phyloP scores from a whole-genome alignment of 2,113 vertebrate genomes.

The Callipepla squamata region DNA sequence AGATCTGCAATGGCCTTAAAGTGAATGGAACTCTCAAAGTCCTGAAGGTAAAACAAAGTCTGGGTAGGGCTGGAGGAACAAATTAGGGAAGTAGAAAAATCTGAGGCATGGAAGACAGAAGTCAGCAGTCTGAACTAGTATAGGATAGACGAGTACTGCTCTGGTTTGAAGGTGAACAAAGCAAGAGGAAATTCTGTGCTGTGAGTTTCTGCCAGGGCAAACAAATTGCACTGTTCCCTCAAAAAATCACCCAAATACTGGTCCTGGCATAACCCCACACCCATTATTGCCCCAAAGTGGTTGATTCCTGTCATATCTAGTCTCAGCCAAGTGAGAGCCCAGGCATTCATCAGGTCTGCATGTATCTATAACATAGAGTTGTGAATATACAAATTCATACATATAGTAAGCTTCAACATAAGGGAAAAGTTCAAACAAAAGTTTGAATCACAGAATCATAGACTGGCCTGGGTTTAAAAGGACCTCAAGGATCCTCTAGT shows the following conservation, averaged over 20 bases:
- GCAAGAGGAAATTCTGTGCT: neutral
- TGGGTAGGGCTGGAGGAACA: neutral
- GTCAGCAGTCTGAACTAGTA: neutral
- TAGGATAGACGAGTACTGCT: neutral
- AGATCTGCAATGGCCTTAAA: slow-evolving; percentile 87
- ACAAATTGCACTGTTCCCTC: neutral
- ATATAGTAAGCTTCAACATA: neutral
- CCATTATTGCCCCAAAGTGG: neutral
- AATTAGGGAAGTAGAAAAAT: neutral
- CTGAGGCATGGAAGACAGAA: neutral
- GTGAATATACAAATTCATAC: neutral
- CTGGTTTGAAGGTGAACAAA: neutral
- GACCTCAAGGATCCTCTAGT: too few relatives aligned
- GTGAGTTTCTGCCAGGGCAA: neutral
- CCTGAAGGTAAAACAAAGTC: slow-evolving; percentile 78
- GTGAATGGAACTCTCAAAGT: slow-evolving; percentile 83
- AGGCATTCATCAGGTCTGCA: neutral
- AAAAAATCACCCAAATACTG: neutral
- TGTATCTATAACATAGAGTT: neutral
- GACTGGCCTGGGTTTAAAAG: too few relatives aligned
- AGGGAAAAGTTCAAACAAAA: neutral
- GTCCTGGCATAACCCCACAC: neutral
- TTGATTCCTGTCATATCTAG: neutral
- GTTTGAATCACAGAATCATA: too few relatives aligned
- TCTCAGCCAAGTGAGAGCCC: neutral